Evolutionary conservation across 2,113 vertebrate genomes (phyloP), one percentile per base, ranked within the genome.

Genomic region (Siphamia tubifer): DNA sequence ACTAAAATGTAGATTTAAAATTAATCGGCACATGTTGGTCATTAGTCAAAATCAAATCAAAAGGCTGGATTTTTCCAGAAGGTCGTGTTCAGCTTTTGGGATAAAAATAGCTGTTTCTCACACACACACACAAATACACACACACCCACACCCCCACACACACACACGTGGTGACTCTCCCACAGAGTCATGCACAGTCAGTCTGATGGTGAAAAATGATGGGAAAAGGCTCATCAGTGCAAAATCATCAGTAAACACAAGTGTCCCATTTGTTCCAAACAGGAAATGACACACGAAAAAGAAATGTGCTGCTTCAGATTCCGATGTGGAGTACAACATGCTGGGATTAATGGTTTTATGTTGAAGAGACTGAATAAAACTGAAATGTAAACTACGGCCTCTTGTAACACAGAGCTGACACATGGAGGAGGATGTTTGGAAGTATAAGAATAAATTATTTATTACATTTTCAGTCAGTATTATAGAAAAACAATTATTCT

Each of bases 191-290:
- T 34, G 67, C 44, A 34, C 28, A 32, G 32, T 8, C 1, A 31
- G 36, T 48, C 23, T 51, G 31, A 38, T 35, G 64, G 25, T 28
- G 43, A 57, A 21, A 35, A 65, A 65, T 4, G 20, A 71, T 68
- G 79, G 79, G 75, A 83, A 80, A 77, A 70, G 11, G 65, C 32
- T 67, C 73, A 76, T 81, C 74, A 81, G 55, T 61, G 60, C 47
- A 53, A 49, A 60, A 42, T 62, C 58, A 43, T 72, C 75, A 53
- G 75, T 83, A 85, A 84, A 86, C 77, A 79, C 36, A 17, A 63
- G 27, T 2, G 38, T 20, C 36, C 48, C 5, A 31, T 68, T 71
- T 62, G 25, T 27, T 52, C 44, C 61, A 73, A 79, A 85, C 82
- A 90, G 84, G 85, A 90, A 85, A 69, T 66, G 67, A 56, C 62